phyloP scores from a whole-genome alignment of 2,797 vertebrate species.

The Cryptoprocta ferox region DNA sequence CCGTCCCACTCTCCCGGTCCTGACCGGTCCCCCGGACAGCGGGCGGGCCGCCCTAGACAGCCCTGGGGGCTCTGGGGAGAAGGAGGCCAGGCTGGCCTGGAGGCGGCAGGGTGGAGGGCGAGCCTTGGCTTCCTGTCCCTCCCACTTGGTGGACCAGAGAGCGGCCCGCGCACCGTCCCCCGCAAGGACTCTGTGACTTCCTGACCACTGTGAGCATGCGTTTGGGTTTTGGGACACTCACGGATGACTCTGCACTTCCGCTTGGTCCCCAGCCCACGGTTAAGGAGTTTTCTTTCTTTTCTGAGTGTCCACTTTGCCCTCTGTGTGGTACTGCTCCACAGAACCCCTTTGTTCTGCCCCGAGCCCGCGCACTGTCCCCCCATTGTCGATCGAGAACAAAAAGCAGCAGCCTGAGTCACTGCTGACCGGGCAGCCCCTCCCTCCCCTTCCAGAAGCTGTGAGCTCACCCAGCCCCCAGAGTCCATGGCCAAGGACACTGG shows the following conservation, averaged over 20 bases:
- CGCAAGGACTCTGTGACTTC: rapidly evolving
- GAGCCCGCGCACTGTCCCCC: neutral
- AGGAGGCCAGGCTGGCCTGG: rapidly evolving
- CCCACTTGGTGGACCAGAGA: rapidly evolving
- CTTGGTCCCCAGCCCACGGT: neutral
- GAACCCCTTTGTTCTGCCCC: constrained; percentile 43
- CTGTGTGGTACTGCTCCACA: neutral
- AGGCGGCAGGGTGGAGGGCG: neutral
- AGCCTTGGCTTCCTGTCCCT: neutral
- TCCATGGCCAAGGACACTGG: neutral
- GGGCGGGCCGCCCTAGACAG: rapidly evolving
- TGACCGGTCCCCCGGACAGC: rapidly evolving
- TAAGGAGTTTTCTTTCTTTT: neutral
- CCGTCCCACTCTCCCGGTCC: neutral
- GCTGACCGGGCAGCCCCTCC: neutral
- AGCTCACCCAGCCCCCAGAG: neutral
- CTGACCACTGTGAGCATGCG: rapidly evolving
- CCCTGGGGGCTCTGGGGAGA: neutral
- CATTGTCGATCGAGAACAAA: neutral
- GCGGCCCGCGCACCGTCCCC: rapidly evolving
- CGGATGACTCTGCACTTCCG: neutral
- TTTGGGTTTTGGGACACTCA: rapidly evolving
- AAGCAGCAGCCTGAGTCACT: constrained; percentile 56
- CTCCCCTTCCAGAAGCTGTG: neutral
- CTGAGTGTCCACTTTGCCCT: neutral